Percentiles rank a stretch among this genome's conserved stretches.
phyloP scores from a whole-genome alignment of 2,888 invertebrate species.

The Drosophila robusta region DNA sequence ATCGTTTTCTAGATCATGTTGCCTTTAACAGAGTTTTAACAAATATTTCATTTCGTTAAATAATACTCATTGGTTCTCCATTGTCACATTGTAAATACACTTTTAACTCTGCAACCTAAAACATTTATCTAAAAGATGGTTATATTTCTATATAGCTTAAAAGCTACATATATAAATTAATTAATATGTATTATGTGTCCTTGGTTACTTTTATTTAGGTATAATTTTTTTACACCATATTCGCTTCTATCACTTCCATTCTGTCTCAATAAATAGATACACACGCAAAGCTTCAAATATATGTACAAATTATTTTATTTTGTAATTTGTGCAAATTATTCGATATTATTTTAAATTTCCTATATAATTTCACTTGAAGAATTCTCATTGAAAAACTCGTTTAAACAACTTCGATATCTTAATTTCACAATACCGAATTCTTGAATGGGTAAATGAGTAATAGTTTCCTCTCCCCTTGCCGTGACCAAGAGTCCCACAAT shows the following conservation, averaged over 20 bases:
- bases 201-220: not conserved
- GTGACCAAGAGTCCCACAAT: conserved; percentile 1
- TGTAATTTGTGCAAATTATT: not conserved
- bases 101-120: no score
- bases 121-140: no score
- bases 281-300: not conserved
- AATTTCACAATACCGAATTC: conserved; percentile 9
- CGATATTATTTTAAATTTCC: not conserved
- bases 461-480: not conserved
- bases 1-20: no score
- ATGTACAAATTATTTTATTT: not conserved
- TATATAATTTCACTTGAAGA: not conserved
- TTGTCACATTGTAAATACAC: no score
- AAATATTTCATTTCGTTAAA: no score
- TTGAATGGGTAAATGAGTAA: conserved; percentile 15
- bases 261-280: no score
- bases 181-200: not conserved
- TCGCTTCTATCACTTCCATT: no score
- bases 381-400: not conserved
- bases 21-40: no score
- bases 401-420: conserved; percentile 2
- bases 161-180: not conserved
- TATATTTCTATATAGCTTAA: no score
- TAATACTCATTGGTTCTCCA: no score
- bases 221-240: no score